Evolutionary conservation across 2,888 invertebrate genomes (phyloP).

Genomic region (Ophioninae sp.): DNA sequence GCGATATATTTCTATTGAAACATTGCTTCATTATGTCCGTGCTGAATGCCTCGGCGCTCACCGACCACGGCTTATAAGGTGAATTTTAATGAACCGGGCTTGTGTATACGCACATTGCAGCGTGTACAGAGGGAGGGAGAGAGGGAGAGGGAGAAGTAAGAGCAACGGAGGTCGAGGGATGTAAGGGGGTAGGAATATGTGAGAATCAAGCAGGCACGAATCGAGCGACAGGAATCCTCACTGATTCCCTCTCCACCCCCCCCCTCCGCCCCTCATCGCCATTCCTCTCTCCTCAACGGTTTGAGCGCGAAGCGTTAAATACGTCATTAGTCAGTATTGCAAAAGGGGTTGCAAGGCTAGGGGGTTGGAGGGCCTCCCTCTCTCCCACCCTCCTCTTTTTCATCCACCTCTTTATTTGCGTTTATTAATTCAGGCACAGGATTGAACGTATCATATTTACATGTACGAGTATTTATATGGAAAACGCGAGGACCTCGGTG

Average conservation of each 20-base stretch:
- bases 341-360: constrained; percentile 41
- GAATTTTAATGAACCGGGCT: constrained; percentile 79
- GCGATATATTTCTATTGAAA: constrained; percentile 74
- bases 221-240: constrained; percentile 58
- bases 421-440: constrained; percentile 77
- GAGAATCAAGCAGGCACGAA: constrained; percentile 49
- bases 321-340: constrained; percentile 77
- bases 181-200: constrained; percentile 30
- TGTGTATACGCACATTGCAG: constrained; percentile 66
- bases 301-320: constrained; percentile 75
- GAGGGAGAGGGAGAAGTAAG: constrained; percentile 2
- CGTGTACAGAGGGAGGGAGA: constrained; percentile 9
- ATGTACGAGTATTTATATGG: constrained; percentile 42
- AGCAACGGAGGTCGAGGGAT: neutral
- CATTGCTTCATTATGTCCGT: constrained; percentile 76
- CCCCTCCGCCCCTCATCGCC: neutral
- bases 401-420: constrained; percentile 71
- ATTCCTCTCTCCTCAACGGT: constrained; percentile 25
- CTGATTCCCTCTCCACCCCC: constrained; percentile 36
- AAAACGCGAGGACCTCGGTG: constrained; percentile 64
- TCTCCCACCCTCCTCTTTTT: constrained; percentile 17
- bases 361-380: constrained; percentile 41
- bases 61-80: constrained; percentile 73
- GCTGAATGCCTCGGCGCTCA: constrained; percentile 76
- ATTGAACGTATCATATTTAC: constrained; percentile 78